These are phyloP conservation scores for Tenthredo amoena DNA, from an alignment of 2,888 invertebrate genomes.

Conservation along the genomic window DNA sequence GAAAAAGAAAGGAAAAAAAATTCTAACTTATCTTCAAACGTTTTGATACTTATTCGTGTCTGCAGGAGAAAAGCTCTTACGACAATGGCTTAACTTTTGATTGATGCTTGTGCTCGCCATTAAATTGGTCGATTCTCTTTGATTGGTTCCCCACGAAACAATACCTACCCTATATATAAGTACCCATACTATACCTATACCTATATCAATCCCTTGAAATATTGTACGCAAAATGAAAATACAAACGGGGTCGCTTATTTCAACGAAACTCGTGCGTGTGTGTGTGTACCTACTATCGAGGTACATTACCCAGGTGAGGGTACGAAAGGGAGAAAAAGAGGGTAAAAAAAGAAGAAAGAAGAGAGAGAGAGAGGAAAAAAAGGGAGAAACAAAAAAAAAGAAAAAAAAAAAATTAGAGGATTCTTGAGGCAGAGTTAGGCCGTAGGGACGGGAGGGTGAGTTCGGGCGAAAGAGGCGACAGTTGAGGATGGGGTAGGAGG, in stretches of 20 bases:
- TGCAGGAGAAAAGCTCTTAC: background rate
- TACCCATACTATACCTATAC: background rate
- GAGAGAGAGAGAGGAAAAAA: constrained; percentile 36
- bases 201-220: background rate
- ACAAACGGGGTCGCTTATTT: constrained; percentile 42
- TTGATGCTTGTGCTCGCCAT: constrained; percentile 37
- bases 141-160: constrained; percentile 42
- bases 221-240: constrained; percentile 33
- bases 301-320: constrained; percentile 48
- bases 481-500: constrained; percentile 23
- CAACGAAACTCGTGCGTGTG: background rate
- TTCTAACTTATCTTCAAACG: background rate
- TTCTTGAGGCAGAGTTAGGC: constrained; percentile 65
- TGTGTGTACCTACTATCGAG: constrained; percentile 8
- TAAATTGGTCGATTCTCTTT: constrained; percentile 41
- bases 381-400: constrained; percentile 45
- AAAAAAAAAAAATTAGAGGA: constrained; percentile 66
- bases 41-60: constrained; percentile 10
- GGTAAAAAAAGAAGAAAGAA: constrained; percentile 23
- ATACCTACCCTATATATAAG: background rate
- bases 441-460: constrained; percentile 61
- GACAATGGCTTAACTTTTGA: constrained; percentile 42
- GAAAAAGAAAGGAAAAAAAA: background rate
- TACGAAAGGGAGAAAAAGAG: constrained; percentile 42
- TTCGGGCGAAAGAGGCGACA: constrained; percentile 44